Base-by-base conservation (phyloP, 2,888 invertebrate species). In the Junonia oenone region DNA sequence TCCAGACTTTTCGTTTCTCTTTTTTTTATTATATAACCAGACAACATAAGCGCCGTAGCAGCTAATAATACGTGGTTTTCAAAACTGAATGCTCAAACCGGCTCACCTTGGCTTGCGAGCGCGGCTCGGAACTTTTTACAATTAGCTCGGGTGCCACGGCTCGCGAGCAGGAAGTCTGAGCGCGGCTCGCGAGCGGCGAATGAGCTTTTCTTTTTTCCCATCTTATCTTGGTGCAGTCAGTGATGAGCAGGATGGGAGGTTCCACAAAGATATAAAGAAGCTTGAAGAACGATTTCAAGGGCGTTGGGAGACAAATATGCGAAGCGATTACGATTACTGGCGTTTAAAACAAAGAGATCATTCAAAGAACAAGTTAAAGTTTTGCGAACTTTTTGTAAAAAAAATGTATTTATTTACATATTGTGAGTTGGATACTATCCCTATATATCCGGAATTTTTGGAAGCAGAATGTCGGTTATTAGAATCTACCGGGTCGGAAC, bases 111-210 rank as follows among this genome's bases (percentile, higher is more conserved):
- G 43, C 22, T 43, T 19, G 43, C 43, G 19, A 43, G 43, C 22
- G 19, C 43, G 19, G 43, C 22, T 19, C 43, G 43, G 19, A 22
- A 43, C 43, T 43, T 43, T 38, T 38, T 2, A 14, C n/a, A 38
- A 13, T 38, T 38, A 14, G 13, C 38, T 26, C 45, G 27, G 45
- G 45, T 45, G 45, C 45, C 45, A 45, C 45, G 45, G 19, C 45
- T 45, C 45, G 45, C 45, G 45, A 45, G 45, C 45, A 19, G 45
- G 27, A 45, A 45, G 45, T 45, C 45, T 26, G 45, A 45, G 45
- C 38, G 38, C 15, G 38, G 14, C 38, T 38, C 38, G 26, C 26
- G 26, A 26, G 26, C 6, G 4, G 26, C 6, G 26, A n/a, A n/a
- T n/a, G n/a, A n/a, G 26, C 6, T 9, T 46, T 46, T 38, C 8